Conservation (phyloP, 2,888 invertebrate species). For the Hypercompe scribonia region DNA sequence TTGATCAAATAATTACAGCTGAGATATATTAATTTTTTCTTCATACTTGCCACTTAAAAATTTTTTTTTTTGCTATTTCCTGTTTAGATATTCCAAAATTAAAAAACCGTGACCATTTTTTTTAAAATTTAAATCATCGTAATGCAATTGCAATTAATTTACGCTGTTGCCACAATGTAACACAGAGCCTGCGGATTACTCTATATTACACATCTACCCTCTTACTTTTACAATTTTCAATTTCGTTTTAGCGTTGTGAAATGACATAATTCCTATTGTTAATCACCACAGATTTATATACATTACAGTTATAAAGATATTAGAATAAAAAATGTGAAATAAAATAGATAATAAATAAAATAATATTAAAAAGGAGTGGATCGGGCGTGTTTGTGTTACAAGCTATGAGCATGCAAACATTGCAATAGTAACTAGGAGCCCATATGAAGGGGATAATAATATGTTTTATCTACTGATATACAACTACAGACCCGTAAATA, state of each 20-base stretch:
- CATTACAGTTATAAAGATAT: conserved; percentile 52
- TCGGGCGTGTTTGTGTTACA: conserved; percentile 43
- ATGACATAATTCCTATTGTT: conserved; percentile 32
- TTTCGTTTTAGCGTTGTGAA: conserved; percentile 13
- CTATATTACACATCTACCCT: not conserved
- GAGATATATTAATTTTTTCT: not conserved
- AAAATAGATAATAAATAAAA: conserved; percentile 55
- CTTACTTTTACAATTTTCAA: not conserved
- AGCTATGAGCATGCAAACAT: conserved; percentile 20
- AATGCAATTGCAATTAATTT: too few relatives aligned
- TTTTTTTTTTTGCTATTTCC: too few relatives aligned
- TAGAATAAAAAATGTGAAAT: conserved; percentile 61
- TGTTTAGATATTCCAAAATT: too few relatives aligned
- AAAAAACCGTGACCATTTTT: too few relatives aligned
- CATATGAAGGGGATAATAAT: not conserved
- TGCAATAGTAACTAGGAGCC: not conserved
- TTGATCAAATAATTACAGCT: not conserved
- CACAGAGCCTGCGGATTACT: not conserved
- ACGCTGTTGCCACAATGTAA: too few relatives aligned
- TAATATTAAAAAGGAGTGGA: conserved; percentile 56
- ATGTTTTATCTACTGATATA: not conserved
- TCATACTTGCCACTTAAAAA: too few relatives aligned
- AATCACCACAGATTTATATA: conserved; percentile 54
- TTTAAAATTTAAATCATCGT: not conserved
- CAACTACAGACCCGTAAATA: not conserved